phyloP scores from a whole-genome alignment of 2,113 vertebrate genomes.

The Labrus mixtus region DNA sequence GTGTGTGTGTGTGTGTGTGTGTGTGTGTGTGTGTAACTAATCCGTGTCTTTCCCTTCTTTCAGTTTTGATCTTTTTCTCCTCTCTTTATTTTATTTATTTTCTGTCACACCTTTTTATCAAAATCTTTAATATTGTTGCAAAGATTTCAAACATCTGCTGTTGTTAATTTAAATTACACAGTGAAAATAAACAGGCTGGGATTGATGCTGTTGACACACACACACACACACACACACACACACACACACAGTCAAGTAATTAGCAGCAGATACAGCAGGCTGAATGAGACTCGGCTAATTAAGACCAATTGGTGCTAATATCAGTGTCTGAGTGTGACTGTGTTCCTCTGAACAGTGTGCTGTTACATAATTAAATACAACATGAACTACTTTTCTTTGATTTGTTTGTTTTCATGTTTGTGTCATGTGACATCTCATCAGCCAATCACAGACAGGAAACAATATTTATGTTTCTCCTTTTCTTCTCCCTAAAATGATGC shows the following conservation, averaged over 20 bases:
- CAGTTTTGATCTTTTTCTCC: background rate
- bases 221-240: background rate
- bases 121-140: slow-evolving; percentile 8
- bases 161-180: slow-evolving; percentile 24
- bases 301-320: slow-evolving; percentile 55
- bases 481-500: background rate
- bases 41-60: background rate
- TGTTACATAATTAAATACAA: background rate
- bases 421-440: background rate
- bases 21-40: background rate
- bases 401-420: background rate
- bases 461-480: background rate
- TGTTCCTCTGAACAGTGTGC: background rate
- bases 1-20: slow-evolving; percentile 23
- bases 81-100: background rate
- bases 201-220: slow-evolving; percentile 21
- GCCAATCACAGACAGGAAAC: background rate
- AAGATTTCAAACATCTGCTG: slow-evolving; percentile 21
- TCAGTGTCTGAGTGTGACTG: background rate
- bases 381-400: background rate
- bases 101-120: background rate
- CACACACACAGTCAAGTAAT: slow-evolving; percentile 22
- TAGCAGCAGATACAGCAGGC: slow-evolving; percentile 49
- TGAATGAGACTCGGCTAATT: slow-evolving; percentile 41
- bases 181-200: slow-evolving; percentile 13